A percentile compares a stretch with the other conserved stretches of the same genome.
Conservation (phyloP, 2,113 vertebrate genomes). For the Azemiops feae region DNA sequence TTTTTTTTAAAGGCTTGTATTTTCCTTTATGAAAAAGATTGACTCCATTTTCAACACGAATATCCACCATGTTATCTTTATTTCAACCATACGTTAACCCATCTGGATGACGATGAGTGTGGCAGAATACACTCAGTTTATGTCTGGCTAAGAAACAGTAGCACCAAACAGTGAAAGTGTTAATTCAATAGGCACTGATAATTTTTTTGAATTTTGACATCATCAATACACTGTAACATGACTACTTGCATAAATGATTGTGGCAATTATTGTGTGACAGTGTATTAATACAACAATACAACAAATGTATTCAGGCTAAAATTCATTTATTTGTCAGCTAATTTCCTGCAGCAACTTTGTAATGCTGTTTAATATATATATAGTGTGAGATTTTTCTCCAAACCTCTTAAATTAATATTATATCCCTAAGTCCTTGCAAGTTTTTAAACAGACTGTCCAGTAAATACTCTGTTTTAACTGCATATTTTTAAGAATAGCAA, state of each 20-base stretch:
- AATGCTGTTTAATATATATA: background rate
- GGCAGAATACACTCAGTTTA: background rate
- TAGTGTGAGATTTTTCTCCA: background rate
- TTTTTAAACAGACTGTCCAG: background rate
- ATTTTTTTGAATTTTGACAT: conserved; percentile 29
- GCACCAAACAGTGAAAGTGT: conserved; percentile 19
- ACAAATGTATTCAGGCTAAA: conserved; percentile 57
- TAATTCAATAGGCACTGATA: conserved; percentile 29
- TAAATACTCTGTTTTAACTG: background rate
- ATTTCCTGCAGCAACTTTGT: conserved; percentile 11
- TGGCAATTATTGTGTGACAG: background rate
- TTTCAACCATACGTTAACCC: conserved; percentile 15
- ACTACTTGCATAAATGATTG: conserved; percentile 10
- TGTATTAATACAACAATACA: rapidly evolving
- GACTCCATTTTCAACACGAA: background rate
- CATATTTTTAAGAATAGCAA: background rate
- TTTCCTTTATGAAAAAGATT: background rate
- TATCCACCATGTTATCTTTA: background rate
- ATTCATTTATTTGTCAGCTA: conserved; percentile 51
- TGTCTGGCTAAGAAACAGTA: conserved; percentile 17
- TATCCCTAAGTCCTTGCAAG: background rate
- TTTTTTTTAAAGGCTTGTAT: background rate
- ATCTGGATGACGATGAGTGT: conserved; percentile 28
- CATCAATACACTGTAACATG: conserved; percentile 7
- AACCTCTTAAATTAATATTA: background rate